phyloP scores from a whole-genome alignment of 2,888 invertebrate species.

The Himalopsyche anomala region DNA sequence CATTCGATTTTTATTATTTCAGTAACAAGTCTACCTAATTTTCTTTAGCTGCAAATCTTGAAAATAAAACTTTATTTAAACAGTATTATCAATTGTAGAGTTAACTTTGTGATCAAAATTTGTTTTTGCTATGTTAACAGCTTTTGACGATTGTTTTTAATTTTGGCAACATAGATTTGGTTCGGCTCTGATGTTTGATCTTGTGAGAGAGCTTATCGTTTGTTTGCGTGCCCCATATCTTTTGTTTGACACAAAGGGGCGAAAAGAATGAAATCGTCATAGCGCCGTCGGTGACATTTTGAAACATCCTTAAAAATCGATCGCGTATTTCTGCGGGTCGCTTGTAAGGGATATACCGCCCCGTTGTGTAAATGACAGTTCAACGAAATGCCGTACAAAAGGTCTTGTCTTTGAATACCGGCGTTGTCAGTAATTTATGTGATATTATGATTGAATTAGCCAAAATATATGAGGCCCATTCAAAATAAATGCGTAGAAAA shows the following conservation, averaged over 20 bases:
- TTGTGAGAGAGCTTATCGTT: constrained; percentile 3
- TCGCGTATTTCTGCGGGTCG: constrained; percentile 2
- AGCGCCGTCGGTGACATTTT: constrained; percentile 29
- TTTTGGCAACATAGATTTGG: not conserved
- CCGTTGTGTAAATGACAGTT: constrained; percentile 31
- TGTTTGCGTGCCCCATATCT: constrained; percentile 47
- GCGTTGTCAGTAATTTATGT: constrained; percentile 1
- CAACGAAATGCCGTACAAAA: not conserved
- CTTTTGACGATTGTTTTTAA: no score
- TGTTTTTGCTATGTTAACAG: no score
- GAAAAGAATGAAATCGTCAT: constrained; percentile 46
- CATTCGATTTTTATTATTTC: no score
- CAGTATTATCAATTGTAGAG: no score
- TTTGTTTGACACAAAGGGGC: constrained; percentile 53
- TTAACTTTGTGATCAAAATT: no score
- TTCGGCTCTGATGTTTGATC: not conserved
- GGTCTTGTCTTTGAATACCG: not conserved
- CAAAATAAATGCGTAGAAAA: no score
- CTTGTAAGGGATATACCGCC: constrained; percentile 1
- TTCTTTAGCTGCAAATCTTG: no score
- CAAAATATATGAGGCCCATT: not conserved
- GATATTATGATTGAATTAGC: constrained; percentile 4
- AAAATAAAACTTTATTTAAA: no score
- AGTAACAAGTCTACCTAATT: no score
- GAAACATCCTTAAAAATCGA: constrained; percentile 40